Conservation (phyloP, 1,140 invertebrate genomes). For the Oncopodura yosiiana region DNA sequence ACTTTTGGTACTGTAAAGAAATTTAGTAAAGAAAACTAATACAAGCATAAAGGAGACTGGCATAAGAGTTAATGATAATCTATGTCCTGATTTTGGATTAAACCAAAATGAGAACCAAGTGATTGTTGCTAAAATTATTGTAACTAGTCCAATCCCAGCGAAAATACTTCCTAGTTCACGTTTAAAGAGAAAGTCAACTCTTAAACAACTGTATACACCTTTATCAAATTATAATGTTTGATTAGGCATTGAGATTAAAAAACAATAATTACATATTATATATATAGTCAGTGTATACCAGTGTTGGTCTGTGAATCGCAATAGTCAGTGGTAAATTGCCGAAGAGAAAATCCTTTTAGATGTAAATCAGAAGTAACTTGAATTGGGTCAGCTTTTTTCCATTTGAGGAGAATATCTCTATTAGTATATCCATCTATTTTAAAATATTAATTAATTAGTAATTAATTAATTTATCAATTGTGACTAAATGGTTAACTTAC, state of each 20-base stretch:
- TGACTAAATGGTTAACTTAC: slow-evolving; percentile 38
- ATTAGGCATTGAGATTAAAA: not conserved
- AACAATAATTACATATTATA: not conserved
- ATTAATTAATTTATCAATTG: not conserved
- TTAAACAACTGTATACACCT: slow-evolving; percentile 48
- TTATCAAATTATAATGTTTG: not conserved
- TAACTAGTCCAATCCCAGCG: slow-evolving; percentile 47
- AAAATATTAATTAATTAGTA: not conserved
- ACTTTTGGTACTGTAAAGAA: too few species aligned
- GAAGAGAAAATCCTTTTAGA: slow-evolving; percentile 41
- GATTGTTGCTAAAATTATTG: slow-evolving; percentile 49
- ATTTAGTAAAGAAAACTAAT: too few species aligned
- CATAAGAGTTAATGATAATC: too few species aligned
- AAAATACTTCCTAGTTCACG: slow-evolving; percentile 49
- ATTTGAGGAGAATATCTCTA: slow-evolving; percentile 39
- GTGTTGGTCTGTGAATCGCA: slow-evolving; percentile 45
- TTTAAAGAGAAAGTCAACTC: slow-evolving; percentile 44
- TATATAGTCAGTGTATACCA: slow-evolving; percentile 36
- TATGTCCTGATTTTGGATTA: too few species aligned
- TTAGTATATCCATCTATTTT: slow-evolving; percentile 39
- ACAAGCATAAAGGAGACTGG: too few species aligned
- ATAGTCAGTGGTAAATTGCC: slow-evolving; percentile 40
- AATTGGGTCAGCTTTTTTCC: slow-evolving; percentile 40
- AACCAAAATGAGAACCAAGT: slow-evolving; percentile 51
- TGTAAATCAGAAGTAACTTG: slow-evolving; percentile 39